Evolutionary conservation across 2,113 vertebrate species (phyloP).

Genomic region (Indicator indicator): DNA sequence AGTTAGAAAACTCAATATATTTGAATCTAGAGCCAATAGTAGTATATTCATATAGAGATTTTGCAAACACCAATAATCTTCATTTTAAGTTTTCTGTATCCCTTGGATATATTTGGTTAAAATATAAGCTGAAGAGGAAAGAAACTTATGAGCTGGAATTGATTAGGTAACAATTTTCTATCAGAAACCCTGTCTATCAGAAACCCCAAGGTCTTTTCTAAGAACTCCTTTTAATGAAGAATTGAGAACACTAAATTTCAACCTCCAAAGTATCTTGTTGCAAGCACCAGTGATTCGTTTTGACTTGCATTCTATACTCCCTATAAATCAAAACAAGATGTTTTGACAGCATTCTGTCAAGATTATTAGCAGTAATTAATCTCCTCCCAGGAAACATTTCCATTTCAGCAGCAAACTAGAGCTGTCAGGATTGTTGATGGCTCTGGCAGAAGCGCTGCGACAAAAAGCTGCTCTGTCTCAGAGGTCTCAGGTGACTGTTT

Average conservation of each 20-base stretch:
- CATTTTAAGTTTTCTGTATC: not conserved
- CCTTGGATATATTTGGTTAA: not conserved
- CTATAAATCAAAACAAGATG: constrained; percentile 6
- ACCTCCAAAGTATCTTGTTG: not conserved
- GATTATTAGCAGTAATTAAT: constrained; percentile 14
- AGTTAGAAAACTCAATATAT: not conserved
- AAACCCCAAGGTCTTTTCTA: not conserved
- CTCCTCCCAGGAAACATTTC: not conserved
- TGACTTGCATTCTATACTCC: not conserved
- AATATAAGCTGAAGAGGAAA: not conserved
- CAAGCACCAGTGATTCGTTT: not conserved
- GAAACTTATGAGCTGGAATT: not conserved
- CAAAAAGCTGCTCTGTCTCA: not conserved
- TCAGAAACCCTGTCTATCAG: not conserved
- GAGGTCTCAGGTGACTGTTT: not conserved
- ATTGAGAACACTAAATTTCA: not conserved
- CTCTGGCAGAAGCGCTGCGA: not conserved
- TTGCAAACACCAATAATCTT: not conserved
- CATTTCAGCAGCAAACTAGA: not conserved
- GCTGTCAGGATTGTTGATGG: not conserved
- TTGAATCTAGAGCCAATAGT: not conserved
- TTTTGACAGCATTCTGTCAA: constrained; percentile 24
- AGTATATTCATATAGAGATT: not conserved
- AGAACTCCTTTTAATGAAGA: not conserved
- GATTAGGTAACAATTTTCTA: not conserved